Conservation (phyloP, 2,113 vertebrate species). For the Microcebus jonahi region DNA sequence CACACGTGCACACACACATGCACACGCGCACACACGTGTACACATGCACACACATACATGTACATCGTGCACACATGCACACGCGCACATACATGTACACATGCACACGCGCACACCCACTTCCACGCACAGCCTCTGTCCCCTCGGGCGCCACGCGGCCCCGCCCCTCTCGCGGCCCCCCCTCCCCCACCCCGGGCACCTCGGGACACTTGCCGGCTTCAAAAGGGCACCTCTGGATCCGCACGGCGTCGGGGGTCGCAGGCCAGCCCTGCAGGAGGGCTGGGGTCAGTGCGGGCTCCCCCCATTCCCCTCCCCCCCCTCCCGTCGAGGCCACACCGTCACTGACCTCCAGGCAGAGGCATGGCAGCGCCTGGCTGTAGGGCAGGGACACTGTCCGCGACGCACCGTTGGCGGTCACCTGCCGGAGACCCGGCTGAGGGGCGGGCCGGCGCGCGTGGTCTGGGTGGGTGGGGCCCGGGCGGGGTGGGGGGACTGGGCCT, state of each 20-base stretch:
- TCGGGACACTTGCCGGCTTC: not conserved
- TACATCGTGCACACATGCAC: no score
- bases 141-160: not conserved
- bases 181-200: not conserved
- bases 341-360: slow-evolving; percentile 66
- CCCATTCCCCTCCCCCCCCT: not conserved
- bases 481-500: not conserved
- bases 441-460: not conserved
- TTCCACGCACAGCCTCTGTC: no score
- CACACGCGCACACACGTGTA: not conserved
- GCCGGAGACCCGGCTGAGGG: not conserved
- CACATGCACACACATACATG: no score
- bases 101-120: not conserved
- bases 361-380: slow-evolving; percentile 12
- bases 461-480: not conserved
- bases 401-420: not conserved
- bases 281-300: not conserved
- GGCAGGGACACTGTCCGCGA: not conserved
- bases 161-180: no score
- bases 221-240: slow-evolving; percentile 57
- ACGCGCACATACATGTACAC: not conserved
- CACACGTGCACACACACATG: no score
- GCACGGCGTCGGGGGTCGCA: not conserved
- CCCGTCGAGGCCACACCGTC: not conserved
- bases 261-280: slow-evolving; percentile 31